Conservation (phyloP, 2,113 vertebrate genomes). For the Lepisosteus osseus region DNA sequence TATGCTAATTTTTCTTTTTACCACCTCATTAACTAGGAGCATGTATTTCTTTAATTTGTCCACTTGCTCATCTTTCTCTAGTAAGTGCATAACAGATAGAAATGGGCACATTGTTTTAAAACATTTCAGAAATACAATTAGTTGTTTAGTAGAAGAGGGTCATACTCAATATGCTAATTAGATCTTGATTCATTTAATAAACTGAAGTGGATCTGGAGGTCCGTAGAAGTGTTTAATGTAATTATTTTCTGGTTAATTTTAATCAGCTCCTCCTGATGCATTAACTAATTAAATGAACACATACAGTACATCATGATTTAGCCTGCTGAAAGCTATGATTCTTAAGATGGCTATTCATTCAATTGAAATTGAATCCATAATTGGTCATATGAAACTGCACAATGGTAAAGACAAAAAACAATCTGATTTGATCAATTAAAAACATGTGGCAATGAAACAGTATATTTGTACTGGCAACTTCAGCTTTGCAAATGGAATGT, state of each 20-base stretch:
- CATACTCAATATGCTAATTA: neutral
- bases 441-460: no score
- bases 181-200: neutral
- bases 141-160: neutral
- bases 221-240: neutral
- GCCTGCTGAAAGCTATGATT: neutral
- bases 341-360: neutral
- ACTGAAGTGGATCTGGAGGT: neutral
- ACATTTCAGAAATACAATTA: neutral
- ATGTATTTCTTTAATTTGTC: no score
- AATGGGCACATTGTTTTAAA: neutral
- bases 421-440: no score
- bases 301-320: neutral
- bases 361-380: no score
- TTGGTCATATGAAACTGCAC: no score
- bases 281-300: slow-evolving; percentile 1
- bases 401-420: no score
- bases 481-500: no score
- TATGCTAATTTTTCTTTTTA: no score
- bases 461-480: no score
- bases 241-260: neutral
- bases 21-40: no score
- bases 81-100: no score
- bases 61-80: no score
- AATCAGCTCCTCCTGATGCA: neutral